Percentiles rank a stretch among this genome's conserved stretches.
Conservation (phyloP, 37 sponge, comb jelly and placozoan genomes). For the Aplysina aerophoba region DNA sequence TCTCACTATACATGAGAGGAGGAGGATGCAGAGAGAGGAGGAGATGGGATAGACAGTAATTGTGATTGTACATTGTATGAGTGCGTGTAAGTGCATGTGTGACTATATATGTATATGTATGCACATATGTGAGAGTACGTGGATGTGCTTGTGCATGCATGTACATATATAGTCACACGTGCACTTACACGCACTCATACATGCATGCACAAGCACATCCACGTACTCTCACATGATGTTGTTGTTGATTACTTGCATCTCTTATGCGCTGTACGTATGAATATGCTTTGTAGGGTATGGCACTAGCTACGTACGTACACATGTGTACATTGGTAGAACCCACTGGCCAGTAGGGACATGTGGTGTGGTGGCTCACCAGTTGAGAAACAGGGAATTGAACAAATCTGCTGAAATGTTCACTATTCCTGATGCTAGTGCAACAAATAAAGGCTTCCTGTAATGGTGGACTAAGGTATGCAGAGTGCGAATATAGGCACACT, state of each 20-base stretch:
- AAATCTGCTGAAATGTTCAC: conserved; percentile 26
- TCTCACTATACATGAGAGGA: conserved; percentile 44
- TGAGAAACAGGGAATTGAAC: conserved; percentile 59
- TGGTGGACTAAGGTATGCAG: conserved; percentile 42
- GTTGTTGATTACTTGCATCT: too few species aligned
- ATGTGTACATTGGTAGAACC: not conserved
- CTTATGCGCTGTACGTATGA: too few species aligned
- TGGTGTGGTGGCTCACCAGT: conserved; percentile 60
- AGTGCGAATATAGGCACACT: conserved; percentile 35
- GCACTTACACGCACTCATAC: not conserved
- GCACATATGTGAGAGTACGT: not conserved
- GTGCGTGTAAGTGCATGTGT: not conserved
- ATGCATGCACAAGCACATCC: not conserved
- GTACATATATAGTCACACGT: not conserved
- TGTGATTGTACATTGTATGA: not conserved
- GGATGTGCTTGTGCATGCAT: not conserved
- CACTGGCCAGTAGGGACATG: too few species aligned
- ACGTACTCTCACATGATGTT: not conserved
- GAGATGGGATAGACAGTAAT: not conserved
- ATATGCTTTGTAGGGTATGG: too few species aligned
- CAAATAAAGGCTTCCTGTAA: conserved; percentile 44
- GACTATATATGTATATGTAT: not conserved
- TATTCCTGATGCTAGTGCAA: conserved; percentile 49
- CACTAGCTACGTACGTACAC: not conserved
- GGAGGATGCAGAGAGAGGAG: too few species aligned